Conservation (phyloP, 1,140 invertebrate species). For the Gryon sp. region DNA sequence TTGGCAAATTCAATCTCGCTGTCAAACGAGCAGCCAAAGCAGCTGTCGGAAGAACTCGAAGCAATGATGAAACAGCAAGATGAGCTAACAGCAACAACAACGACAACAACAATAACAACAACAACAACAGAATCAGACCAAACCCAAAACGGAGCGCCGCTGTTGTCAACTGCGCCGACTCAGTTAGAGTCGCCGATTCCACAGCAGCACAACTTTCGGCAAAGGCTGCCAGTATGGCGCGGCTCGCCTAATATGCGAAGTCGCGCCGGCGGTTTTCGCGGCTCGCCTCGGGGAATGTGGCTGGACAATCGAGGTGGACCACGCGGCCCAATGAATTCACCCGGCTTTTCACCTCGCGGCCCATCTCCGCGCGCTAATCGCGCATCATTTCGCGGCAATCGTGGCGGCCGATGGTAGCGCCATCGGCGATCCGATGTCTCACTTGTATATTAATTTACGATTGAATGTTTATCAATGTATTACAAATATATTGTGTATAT, state of each 20-base stretch:
- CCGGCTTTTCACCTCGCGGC: conserved; percentile 61
- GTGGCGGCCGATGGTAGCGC: conserved; percentile 70
- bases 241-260: conserved; percentile 35
- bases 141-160: conserved; percentile 35
- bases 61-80: conserved; percentile 55
- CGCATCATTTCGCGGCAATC: too few species aligned
- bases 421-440: not conserved
- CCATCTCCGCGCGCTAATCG: too few species aligned
- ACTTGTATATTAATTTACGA: conserved; percentile 55
- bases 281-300: conserved; percentile 73
- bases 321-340: conserved; percentile 47
- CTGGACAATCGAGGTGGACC: conserved; percentile 70
- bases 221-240: conserved; percentile 52
- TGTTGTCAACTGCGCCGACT: conserved; percentile 53
- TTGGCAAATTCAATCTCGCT: too few species aligned
- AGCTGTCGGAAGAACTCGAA: conserved; percentile 69
- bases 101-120: conserved; percentile 63
- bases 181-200: conserved; percentile 65
- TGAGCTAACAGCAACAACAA: conserved; percentile 51
- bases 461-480: conserved; percentile 55
- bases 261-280: conserved; percentile 68
- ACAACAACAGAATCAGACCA: conserved; percentile 21
- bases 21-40: conserved; percentile 60
- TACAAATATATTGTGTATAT: conserved; percentile 55
- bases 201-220: conserved; percentile 40